Conservation (phyloP, 2,113 vertebrate species). For the Corythaixoides concolor region DNA sequence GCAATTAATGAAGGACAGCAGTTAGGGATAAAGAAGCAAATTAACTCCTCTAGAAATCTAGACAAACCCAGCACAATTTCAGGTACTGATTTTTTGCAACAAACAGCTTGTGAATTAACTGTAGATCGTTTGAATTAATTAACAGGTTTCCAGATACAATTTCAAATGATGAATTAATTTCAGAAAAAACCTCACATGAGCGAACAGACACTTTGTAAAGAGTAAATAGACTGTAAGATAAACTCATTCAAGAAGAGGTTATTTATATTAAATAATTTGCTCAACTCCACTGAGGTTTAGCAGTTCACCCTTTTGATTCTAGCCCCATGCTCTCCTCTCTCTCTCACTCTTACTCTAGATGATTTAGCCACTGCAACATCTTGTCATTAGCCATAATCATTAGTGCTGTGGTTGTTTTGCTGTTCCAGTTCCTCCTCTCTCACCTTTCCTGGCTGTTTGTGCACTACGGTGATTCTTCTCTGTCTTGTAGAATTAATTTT, state of each 20-base stretch:
- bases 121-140: not conserved
- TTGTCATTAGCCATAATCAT: not conserved
- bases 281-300: not conserved
- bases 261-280: not conserved
- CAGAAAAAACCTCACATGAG: not conserved
- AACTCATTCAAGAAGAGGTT: not conserved
- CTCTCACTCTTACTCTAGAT: not conserved
- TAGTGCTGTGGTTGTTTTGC: not conserved
- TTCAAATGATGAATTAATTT: not conserved
- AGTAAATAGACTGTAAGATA: not conserved
- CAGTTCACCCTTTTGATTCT: not conserved
- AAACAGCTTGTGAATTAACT: not conserved
- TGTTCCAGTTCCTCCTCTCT: not conserved
- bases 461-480: not conserved
- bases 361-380: not conserved
- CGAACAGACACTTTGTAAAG: not conserved
- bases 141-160: not conserved
- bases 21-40: not conserved
- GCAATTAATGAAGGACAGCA: not conserved
- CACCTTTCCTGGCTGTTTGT: not conserved
- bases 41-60: not conserved
- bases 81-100: not conserved
- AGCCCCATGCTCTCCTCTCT: not conserved
- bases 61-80: not conserved
- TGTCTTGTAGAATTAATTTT: slow-evolving; percentile 12